A percentile compares a stretch with the other conserved stretches of the same genome.
Evolutionary conservation across 2,888 invertebrate species (phyloP).

Genomic region (Diplolepis rosae): DNA sequence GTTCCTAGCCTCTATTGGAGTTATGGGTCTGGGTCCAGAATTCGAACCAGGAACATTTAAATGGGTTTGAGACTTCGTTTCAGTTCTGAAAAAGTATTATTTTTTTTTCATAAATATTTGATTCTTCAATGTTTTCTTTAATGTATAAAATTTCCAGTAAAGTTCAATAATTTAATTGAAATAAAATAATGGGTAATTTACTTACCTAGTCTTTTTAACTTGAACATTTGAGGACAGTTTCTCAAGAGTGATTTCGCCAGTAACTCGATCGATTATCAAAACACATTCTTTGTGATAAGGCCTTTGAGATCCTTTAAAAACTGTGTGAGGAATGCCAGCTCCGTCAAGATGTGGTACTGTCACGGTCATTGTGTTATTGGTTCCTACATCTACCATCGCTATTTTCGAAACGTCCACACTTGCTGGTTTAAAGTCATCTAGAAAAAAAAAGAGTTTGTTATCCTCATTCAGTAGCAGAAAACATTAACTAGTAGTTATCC

Average conservation of each 20-base stretch:
- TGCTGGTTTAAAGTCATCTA: slow-evolving; percentile 99
- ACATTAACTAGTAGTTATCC: background rate
- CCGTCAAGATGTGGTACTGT: slow-evolving; percentile 96
- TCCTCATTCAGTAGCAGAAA: background rate
- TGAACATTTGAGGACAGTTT: slow-evolving; percentile 93
- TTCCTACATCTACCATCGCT: slow-evolving; percentile 92
- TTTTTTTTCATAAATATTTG: background rate
- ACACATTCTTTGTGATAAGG: slow-evolving; percentile 96
- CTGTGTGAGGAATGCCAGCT: slow-evolving; percentile 91
- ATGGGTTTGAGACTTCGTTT: slow-evolving; percentile 60
- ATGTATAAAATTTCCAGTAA: too few relatives aligned
- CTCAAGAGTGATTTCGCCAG: slow-evolving; percentile 95
- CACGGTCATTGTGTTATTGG: slow-evolving; percentile 92
- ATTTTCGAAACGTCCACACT: slow-evolving; percentile 95
- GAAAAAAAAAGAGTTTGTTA: slow-evolving; percentile 62
- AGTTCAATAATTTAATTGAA: too few relatives aligned
- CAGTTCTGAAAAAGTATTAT: slow-evolving; percentile 57
- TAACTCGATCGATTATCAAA: slow-evolving; percentile 92
- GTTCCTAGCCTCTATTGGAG: slow-evolving; percentile 63
- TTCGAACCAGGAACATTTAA: slow-evolving; percentile 52
- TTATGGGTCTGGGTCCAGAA: slow-evolving; percentile 53
- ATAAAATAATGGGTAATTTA: too few relatives aligned
- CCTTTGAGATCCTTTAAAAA: slow-evolving; percentile 95
- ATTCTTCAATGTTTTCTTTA: background rate
- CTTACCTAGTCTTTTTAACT: slow-evolving; percentile 92